phyloP scores from a whole-genome alignment of 2,888 invertebrate genomes.

The Ophioninae sp. region DNA sequence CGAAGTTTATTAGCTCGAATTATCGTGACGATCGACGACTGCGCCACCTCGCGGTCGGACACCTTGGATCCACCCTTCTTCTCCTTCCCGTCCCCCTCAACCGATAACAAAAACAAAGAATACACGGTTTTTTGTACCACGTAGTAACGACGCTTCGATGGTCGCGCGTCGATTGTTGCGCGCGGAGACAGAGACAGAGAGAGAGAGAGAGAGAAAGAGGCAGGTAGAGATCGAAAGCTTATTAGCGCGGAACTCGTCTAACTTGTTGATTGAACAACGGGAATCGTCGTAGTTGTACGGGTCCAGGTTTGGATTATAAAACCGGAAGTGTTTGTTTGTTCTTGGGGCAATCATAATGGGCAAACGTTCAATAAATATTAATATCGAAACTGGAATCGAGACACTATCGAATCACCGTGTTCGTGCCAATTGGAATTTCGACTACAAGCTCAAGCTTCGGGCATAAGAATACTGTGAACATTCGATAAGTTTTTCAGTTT shows the following conservation, averaged over 20 bases:
- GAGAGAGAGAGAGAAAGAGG: conserved; percentile 26
- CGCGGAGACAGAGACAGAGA: conserved; percentile 18
- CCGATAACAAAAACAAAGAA: conserved; percentile 20
- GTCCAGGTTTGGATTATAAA: conserved; percentile 47
- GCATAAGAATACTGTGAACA: background rate
- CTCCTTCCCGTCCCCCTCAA: conserved; percentile 1
- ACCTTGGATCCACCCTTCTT: conserved; percentile 16
- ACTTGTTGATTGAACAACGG: conserved; percentile 38
- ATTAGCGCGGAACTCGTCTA: conserved; percentile 27
- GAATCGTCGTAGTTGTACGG: conserved; percentile 18
- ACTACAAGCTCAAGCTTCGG: background rate
- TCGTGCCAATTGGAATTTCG: background rate
- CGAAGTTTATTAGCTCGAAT: conserved; percentile 17
- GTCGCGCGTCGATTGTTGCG: conserved; percentile 22
- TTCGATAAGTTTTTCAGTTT: background rate
- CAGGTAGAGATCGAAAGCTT: conserved; percentile 33
- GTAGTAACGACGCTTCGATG: conserved; percentile 10
- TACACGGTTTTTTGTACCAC: background rate
- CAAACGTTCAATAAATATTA: background rate
- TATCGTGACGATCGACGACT: conserved; percentile 28
- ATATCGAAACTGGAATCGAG: background rate
- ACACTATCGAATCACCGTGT: background rate
- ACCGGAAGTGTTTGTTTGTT: background rate
- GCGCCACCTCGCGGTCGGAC: conserved; percentile 45
- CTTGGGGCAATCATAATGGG: background rate